Evolutionary conservation across 2,888 invertebrate species (phyloP).

Genomic region (Pherbina coryleti): DNA sequence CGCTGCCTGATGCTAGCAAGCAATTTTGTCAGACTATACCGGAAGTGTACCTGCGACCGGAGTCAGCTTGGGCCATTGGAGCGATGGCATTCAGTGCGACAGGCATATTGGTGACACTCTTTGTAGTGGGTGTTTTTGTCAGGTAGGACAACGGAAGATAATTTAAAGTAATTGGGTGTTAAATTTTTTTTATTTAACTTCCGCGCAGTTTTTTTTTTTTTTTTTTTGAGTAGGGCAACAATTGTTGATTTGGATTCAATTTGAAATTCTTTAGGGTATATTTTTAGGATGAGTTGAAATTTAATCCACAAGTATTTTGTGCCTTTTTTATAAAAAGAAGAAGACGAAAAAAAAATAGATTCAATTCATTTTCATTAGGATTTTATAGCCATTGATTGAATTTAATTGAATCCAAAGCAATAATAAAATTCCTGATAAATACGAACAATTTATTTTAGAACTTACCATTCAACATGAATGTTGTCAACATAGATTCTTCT

Average conservation of each 20-base stretch:
- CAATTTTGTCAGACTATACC: conserved; percentile 82
- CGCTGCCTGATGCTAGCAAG: conserved; percentile 83
- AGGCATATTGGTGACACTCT: conserved; percentile 85
- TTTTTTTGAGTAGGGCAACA: conserved; percentile 3
- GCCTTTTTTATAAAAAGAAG: no score
- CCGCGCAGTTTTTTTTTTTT: conserved; percentile 13
- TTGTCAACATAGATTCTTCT: no score
- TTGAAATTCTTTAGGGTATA: not conserved
- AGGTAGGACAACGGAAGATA: conserved; percentile 62
- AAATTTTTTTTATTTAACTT: no score
- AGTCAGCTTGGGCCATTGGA: conserved; percentile 92
- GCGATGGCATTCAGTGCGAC: conserved; percentile 90
- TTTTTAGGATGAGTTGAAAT: no score
- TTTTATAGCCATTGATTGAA: no score
- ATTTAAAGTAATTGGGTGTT: not conserved
- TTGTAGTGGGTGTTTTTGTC: conserved; percentile 85
- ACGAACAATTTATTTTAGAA: no score
- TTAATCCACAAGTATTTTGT: no score
- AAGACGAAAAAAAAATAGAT: no score
- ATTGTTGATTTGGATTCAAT: not conserved
- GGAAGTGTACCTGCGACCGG: conserved; percentile 84
- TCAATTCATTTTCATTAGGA: no score
- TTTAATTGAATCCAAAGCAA: no score
- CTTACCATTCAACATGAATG: no score
- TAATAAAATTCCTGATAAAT: no score